A percentile compares a stretch with the other conserved stretches of the same genome.
Conservation (phyloP, 1,140 invertebrate genomes). For the Prorops nasuta region DNA sequence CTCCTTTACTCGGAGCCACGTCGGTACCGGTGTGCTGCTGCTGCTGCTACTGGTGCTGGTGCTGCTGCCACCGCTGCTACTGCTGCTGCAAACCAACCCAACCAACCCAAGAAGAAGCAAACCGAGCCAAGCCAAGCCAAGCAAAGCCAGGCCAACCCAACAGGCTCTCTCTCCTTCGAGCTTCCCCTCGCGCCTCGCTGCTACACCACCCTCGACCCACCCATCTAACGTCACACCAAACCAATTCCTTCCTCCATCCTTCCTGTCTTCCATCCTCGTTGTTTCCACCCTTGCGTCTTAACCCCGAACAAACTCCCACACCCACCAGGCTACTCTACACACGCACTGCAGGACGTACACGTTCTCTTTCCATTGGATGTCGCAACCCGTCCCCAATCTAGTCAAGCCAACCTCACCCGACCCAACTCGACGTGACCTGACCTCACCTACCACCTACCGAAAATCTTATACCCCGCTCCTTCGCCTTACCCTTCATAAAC, state of each 20-base stretch:
- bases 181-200: constrained; percentile 19
- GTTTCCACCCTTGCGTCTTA: neutral
- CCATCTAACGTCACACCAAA: neutral
- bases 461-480: too few relatives aligned
- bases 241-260: neutral
- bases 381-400: neutral
- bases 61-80: constrained; percentile 5
- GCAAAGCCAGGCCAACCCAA: constrained; percentile 38
- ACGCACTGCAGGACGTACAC: too few relatives aligned
- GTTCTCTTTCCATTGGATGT: neutral
- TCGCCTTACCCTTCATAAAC: too few relatives aligned
- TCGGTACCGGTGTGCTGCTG: constrained; percentile 18
- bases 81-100: constrained; percentile 44
- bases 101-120: too few relatives aligned
- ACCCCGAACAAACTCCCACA: neutral
- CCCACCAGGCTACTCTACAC: too few relatives aligned
- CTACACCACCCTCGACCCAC: constrained; percentile 25
- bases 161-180: constrained; percentile 27
- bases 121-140: too few relatives aligned
- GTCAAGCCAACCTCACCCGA: too few relatives aligned
- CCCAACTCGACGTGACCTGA: too few relatives aligned
- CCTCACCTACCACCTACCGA: too few relatives aligned
- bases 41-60: constrained; percentile 28
- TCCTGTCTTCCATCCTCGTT: neutral
- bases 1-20: constrained; percentile 39